These are phyloP conservation scores for Alloscopus bannaensis DNA, from an alignment of 2,888 invertebrate genomes.

Conservation along the genomic window DNA sequence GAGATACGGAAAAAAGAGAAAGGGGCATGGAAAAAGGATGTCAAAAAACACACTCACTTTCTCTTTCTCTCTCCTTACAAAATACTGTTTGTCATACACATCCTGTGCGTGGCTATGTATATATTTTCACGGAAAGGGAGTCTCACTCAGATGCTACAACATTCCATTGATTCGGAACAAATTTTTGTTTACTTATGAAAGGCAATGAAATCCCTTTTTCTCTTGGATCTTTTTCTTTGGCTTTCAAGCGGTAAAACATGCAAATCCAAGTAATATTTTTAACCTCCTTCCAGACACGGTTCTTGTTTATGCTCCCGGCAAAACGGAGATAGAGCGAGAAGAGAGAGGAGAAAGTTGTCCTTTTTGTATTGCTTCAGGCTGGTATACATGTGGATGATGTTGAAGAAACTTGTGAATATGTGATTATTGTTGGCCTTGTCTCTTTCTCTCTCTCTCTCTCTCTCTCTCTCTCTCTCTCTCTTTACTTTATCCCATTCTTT, in stretches of 20 bases:
- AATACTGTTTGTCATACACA: not conserved
- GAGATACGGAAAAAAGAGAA: slow-evolving; percentile 15
- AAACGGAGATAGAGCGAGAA: not conserved
- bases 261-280: slow-evolving; percentile 49
- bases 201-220: slow-evolving; percentile 53
- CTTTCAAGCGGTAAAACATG: slow-evolving; percentile 47
- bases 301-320: not conserved
- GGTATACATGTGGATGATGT: too few relatives aligned
- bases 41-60: not conserved
- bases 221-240: not conserved
- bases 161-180: slow-evolving; percentile 54
- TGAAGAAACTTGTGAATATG: too few relatives aligned
- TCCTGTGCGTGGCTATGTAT: not conserved
- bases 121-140: too few relatives aligned
- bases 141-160: too few relatives aligned
- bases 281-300: slow-evolving; percentile 6
- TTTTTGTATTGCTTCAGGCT: too few relatives aligned
- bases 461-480: slow-evolving; percentile 5
- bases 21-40: not conserved
- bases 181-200: slow-evolving; percentile 58
- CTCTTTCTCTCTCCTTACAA: slow-evolving; percentile 3
- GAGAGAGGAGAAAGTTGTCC: slow-evolving; percentile 19
- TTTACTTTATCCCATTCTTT: not conserved
- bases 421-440: not conserved
- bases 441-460: slow-evolving; percentile 1